Evolutionary conservation across 2,888 invertebrate genomes (phyloP).

Genomic region (Deilephila porcellus): DNA sequence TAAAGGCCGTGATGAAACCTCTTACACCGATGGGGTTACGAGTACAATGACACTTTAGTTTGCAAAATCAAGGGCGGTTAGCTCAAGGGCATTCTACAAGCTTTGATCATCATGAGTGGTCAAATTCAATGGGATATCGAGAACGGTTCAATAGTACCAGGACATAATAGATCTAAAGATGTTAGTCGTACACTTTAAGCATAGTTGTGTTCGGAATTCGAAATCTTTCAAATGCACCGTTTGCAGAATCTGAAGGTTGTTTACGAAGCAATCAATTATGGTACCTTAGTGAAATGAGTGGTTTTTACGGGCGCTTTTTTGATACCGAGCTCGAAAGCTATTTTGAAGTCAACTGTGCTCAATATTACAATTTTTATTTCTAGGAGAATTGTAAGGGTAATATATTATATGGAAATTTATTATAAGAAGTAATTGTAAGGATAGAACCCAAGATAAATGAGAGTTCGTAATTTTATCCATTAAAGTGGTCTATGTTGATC

Average conservation of each 20-base stretch:
- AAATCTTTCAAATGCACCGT: background rate
- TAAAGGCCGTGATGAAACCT: too few species aligned
- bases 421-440: too few species aligned
- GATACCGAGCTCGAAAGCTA: background rate
- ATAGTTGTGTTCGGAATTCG: background rate
- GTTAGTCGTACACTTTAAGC: background rate
- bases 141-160: background rate
- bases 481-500: background rate
- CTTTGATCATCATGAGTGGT: conserved; percentile 17
- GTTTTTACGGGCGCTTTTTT: background rate
- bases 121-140: background rate
- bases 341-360: background rate
- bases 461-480: background rate
- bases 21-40: too few species aligned
- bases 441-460: background rate
- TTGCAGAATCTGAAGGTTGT: background rate
- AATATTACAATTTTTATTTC: background rate
- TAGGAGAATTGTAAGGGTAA: background rate
- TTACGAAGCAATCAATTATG: background rate
- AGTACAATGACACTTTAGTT: conserved; percentile 5
- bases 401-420: too few species aligned
- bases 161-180: conserved; percentile 18
- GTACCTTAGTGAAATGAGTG: background rate
- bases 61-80: background rate
- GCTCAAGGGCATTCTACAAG: background rate